Percentiles rank a stretch among this genome's conserved stretches.
Conservation (phyloP, 53 echinoderm and acorn worm species). For the Crossaster papposus region DNA sequence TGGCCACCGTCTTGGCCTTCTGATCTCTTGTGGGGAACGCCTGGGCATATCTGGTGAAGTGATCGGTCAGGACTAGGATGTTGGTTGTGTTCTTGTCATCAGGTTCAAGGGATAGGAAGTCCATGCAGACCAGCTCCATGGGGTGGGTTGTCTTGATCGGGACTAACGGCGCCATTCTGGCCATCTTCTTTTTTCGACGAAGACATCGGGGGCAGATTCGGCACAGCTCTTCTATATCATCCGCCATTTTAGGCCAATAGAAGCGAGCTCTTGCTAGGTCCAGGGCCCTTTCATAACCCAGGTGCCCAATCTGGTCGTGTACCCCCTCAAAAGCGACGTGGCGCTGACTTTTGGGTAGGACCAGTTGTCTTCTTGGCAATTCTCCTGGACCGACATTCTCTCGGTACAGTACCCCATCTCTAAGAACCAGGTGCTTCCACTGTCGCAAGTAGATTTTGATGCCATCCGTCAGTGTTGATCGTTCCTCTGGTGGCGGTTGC, state of each 20-base stretch:
- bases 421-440: background rate
- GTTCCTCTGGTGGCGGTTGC: constrained; percentile 21
- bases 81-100: constrained; percentile 60
- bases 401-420: constrained; percentile 39
- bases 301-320: constrained; percentile 69
- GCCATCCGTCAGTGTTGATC: background rate
- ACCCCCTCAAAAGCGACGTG: constrained; percentile 43
- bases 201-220: constrained; percentile 46
- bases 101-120: constrained; percentile 64
- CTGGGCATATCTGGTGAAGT: constrained; percentile 67
- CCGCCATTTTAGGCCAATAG: constrained; percentile 71
- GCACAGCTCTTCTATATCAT: constrained; percentile 46
- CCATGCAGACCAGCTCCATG: constrained; percentile 66
- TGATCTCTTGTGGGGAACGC: constrained; percentile 69
- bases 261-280: constrained; percentile 65
- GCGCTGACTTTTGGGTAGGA: constrained; percentile 42
- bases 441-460: constrained; percentile 21
- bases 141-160: constrained; percentile 54
- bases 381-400: background rate
- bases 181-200: constrained; percentile 51
- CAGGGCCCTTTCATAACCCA: constrained; percentile 65
- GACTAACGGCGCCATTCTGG: constrained; percentile 59
- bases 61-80: constrained; percentile 70
- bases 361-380: constrained; percentile 2
- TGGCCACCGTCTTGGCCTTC: constrained; percentile 65